These are phyloP conservation scores for Fregata magnificens DNA, from an alignment of 2,113 vertebrate species.

Conservation along the genomic window DNA sequence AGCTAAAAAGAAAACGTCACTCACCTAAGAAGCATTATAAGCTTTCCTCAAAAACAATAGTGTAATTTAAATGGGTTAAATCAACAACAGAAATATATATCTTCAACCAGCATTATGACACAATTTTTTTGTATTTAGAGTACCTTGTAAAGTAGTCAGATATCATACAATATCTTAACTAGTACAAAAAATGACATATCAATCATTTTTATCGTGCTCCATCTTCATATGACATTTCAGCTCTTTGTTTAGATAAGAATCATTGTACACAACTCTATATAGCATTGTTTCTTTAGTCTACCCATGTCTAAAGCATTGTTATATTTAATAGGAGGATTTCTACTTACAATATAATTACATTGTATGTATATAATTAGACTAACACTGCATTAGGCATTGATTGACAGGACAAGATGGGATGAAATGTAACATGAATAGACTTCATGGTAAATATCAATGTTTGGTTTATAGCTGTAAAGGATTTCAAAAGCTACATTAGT, in stretches of 20 bases:
- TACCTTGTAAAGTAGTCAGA: background rate
- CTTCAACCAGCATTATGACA: background rate
- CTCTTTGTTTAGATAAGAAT: constrained; percentile 23
- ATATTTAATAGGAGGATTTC: background rate
- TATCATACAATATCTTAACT: background rate
- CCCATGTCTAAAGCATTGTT: background rate
- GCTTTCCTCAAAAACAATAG: background rate
- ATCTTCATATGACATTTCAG: background rate
- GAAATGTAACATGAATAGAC: background rate
- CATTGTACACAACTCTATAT: background rate
- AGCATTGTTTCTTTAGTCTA: constrained; percentile 18
- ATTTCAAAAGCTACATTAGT: background rate
- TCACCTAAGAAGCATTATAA: constrained; percentile 14
- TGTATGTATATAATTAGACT: background rate
- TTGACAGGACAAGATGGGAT: background rate
- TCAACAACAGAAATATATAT: background rate
- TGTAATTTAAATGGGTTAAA: constrained; percentile 17
- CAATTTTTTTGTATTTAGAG: background rate
- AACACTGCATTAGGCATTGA: background rate
- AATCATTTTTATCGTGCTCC: background rate
- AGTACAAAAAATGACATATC: background rate
- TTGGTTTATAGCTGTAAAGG: background rate
- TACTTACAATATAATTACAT: background rate
- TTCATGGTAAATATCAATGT: constrained; percentile 15
- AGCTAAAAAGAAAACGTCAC: constrained; percentile 33